Conservation (phyloP, 92 coral and sea anemone species). For the Anthopleura xanthogrammica region DNA sequence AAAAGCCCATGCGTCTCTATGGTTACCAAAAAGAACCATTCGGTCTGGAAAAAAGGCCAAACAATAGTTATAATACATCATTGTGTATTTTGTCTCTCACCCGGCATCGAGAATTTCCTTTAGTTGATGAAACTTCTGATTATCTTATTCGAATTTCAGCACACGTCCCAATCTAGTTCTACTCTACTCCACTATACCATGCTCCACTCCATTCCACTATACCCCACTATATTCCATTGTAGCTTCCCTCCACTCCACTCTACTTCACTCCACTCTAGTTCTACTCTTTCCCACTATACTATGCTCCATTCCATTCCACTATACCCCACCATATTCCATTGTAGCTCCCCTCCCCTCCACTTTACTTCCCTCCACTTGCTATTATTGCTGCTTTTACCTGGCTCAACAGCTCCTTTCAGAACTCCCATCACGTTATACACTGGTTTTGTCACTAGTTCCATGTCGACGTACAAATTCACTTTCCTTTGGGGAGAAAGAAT, state of each 20-base stretch:
- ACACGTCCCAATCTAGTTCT: too few relatives aligned
- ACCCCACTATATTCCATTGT: too few relatives aligned
- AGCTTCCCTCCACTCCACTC: not conserved
- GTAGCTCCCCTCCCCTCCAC: not conserved
- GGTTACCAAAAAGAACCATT: slow-evolving; percentile 84
- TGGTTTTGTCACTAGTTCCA: slow-evolving; percentile 55
- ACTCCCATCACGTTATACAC: slow-evolving; percentile 70
- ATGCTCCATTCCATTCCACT: not conserved
- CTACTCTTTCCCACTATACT: too few relatives aligned
- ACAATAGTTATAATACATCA: not conserved
- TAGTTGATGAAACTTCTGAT: too few relatives aligned
- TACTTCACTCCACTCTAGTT: not conserved
- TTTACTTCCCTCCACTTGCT: not conserved
- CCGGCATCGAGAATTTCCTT: too few relatives aligned
- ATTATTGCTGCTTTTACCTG: slow-evolving; percentile 38
- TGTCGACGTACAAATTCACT: slow-evolving; percentile 62
- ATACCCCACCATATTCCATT: too few relatives aligned
- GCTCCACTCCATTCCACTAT: too few relatives aligned
- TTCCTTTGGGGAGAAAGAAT: slow-evolving; percentile 25
- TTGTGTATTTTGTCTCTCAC: too few relatives aligned
- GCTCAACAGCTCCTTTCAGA: slow-evolving; percentile 62
- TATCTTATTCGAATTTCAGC: too few relatives aligned
- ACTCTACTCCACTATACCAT: too few relatives aligned
- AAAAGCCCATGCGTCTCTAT: slow-evolving; percentile 85
- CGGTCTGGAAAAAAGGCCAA: slow-evolving; percentile 49